A percentile compares a stretch with the other conserved stretches of the same genome.
These are phyloP conservation scores for Basileuterus tristriatus DNA, from an alignment of 2,797 vertebrate genomes.

Conservation along the genomic window DNA sequence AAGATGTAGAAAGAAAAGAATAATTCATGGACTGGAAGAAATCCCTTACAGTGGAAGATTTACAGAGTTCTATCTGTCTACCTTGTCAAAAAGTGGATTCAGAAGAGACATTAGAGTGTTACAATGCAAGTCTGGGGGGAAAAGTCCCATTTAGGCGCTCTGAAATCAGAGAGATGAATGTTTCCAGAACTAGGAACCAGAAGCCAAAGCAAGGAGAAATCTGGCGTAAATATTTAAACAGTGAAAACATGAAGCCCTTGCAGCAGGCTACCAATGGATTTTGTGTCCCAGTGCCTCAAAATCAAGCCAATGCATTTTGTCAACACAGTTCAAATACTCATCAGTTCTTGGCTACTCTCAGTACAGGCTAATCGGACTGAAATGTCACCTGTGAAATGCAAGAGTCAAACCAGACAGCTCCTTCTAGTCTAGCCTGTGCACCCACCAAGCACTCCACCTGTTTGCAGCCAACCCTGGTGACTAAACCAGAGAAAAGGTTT, in stretches of 20 bases:
- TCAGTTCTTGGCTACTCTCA: not conserved
- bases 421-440: not conserved
- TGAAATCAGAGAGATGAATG: not conserved
- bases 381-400: not conserved
- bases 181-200: not conserved
- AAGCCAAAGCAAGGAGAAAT: constrained; percentile 18
- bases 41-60: not conserved
- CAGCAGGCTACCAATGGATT: not conserved
- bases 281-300: not conserved
- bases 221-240: not conserved
- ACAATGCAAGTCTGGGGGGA: not conserved
- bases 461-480: not conserved
- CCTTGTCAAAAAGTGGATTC: not conserved
- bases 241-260: not conserved
- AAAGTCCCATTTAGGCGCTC: not conserved
- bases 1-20: not conserved
- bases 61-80: not conserved
- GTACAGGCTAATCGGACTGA: not conserved
- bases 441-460: not conserved
- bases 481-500: not conserved
- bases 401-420: not conserved
- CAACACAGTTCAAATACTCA: not conserved
- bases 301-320: not conserved
- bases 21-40: not conserved
- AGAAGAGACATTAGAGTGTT: not conserved